A percentile compares a stretch with the other conserved stretches of the same genome.
Evolutionary conservation across 2,113 vertebrate species (phyloP).

Genomic region (Varanus salvator): DNA sequence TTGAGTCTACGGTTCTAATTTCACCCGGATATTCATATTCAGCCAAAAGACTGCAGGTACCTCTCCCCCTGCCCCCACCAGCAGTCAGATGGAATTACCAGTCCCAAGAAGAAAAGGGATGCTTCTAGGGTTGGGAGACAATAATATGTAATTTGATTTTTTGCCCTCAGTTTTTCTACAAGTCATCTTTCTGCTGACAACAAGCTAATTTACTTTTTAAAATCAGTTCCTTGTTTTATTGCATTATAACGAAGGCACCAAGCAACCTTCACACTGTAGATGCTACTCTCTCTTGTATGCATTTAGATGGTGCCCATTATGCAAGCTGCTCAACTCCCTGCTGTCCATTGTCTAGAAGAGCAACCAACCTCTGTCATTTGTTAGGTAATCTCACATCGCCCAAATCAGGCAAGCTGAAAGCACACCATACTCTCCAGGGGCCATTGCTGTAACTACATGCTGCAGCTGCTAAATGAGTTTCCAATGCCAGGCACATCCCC

Average conservation of each 20-base stretch:
- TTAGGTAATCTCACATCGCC: neutral
- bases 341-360: neutral
- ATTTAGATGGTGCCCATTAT: neutral
- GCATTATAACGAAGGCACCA: no score
- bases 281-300: neutral
- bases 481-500: slow-evolving; percentile 23
- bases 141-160: neutral
- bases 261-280: neutral
- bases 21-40: neutral
- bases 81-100: neutral
- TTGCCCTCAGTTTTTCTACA: neutral
- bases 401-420: neutral
- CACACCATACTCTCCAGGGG: neutral
- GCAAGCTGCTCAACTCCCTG: no score
- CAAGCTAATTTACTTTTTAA: neutral
- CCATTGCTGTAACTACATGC: neutral
- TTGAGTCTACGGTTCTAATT: neutral
- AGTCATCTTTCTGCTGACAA: neutral
- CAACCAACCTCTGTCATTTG: neutral
- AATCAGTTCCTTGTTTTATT: neutral
- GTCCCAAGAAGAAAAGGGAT: neutral
- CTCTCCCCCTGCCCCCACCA: neutral
- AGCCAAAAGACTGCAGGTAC: neutral
- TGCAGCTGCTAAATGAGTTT: slow-evolving; percentile 10
- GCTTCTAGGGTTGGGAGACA: neutral